A percentile compares a stretch with the other conserved stretches of the same genome.
These are phyloP conservation scores for Ameiurus melas DNA, from an alignment of 2,113 vertebrate genomes.

Conservation along the genomic window DNA sequence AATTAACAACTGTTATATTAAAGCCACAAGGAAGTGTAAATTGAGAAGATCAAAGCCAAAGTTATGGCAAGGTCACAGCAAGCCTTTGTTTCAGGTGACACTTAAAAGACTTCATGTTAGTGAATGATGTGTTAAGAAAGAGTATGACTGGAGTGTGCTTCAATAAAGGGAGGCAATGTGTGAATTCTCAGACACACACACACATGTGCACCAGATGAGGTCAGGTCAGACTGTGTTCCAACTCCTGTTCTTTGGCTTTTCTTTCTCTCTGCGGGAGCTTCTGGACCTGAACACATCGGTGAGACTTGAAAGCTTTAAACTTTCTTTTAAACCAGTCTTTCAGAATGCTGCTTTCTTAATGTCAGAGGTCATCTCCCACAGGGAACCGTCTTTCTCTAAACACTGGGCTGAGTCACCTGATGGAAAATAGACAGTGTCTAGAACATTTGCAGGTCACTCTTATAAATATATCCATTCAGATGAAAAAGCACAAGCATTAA, in stretches of 20 bases:
- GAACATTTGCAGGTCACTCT: constrained; percentile 21
- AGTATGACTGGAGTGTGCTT: constrained; percentile 27
- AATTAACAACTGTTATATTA: constrained; percentile 9
- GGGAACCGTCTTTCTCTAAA: constrained; percentile 25
- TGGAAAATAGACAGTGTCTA: constrained; percentile 4
- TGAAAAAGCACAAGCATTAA: constrained; percentile 4
- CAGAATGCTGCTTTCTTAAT: constrained; percentile 49
- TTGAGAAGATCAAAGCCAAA: constrained; percentile 39
- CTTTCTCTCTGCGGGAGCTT: neutral
- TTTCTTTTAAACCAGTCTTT: constrained; percentile 38
- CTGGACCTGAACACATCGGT: constrained; percentile 1
- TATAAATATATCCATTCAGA: neutral
- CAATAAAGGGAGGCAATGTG: constrained; percentile 43
- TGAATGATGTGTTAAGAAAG: constrained; percentile 26
- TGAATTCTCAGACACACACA: constrained; percentile 34
- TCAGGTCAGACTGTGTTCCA: constrained; percentile 37
- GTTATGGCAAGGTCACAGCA: constrained; percentile 5
- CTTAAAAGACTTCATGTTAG: constrained; percentile 32
- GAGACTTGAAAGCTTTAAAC: neutral
- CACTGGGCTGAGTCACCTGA: constrained; percentile 14
- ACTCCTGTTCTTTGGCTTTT: constrained; percentile 34
- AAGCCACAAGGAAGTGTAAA: constrained; percentile 31
- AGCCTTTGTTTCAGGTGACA: constrained; percentile 38
- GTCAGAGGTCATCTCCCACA: constrained; percentile 53
- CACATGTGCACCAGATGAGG: constrained; percentile 12